A percentile compares a stretch with the other conserved stretches of the same genome.
phyloP scores from a whole-genome alignment of 2,797 vertebrate species.

The Gymnodraco acuticeps region DNA sequence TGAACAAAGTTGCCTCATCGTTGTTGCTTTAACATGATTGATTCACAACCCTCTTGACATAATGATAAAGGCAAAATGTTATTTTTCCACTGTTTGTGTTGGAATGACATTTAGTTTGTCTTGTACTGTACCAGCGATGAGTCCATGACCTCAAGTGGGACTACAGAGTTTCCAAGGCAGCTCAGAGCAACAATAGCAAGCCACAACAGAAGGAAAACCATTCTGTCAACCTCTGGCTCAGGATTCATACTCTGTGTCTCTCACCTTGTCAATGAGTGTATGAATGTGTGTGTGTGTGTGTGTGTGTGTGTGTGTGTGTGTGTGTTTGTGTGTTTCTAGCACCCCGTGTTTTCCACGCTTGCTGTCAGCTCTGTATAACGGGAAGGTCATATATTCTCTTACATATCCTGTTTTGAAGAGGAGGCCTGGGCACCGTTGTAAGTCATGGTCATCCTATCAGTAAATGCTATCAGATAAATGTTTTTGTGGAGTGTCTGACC shows the following conservation, averaged over 20 bases:
- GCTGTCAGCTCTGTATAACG: constrained; percentile 37
- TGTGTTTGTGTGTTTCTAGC: constrained; percentile 18
- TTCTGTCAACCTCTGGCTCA: constrained; percentile 39
- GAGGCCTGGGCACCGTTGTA: constrained; percentile 14
- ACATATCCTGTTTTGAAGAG: constrained; percentile 71
- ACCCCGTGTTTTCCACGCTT: constrained; percentile 14
- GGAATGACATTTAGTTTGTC: constrained; percentile 42
- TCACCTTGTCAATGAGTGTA: constrained; percentile 16
- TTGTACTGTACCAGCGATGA: constrained; percentile 18
- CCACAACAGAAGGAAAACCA: constrained; percentile 45
- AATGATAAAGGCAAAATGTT: constrained; percentile 36
- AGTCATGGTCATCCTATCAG: constrained; percentile 37
- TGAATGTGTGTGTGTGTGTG: not conserved
- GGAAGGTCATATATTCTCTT: constrained; percentile 58
- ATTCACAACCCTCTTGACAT: constrained; percentile 32
- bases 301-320: not conserved
- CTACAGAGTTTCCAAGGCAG: constrained; percentile 21
- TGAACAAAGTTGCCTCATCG: constrained; percentile 17
- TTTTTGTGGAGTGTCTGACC: too few species aligned
- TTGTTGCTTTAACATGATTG: constrained; percentile 47
- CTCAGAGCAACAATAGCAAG: constrained; percentile 20
- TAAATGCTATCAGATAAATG: constrained; percentile 22
- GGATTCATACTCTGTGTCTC: constrained; percentile 30
- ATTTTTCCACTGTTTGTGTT: constrained; percentile 65
- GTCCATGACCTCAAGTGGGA: constrained; percentile 36